Percentiles rank a stretch among this genome's conserved stretches.
phyloP scores from a whole-genome alignment of 2,797 vertebrate species.

The Capromys pilorides region DNA sequence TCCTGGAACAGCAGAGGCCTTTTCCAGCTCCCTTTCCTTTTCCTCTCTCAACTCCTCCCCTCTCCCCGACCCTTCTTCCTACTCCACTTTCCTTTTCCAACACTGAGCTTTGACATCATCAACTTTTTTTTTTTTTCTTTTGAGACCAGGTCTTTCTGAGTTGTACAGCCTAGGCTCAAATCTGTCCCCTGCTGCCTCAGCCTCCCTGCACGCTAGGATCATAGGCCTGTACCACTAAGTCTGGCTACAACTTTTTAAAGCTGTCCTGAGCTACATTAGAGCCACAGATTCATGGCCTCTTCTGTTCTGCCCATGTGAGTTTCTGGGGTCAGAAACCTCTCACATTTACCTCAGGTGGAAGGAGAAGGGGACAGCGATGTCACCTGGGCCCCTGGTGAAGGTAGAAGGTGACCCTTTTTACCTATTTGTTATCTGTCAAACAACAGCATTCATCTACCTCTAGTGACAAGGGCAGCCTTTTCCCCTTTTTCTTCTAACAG shows the following conservation, averaged over 20 bases:
- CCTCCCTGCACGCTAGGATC: background rate
- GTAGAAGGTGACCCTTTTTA: background rate
- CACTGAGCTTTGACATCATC: background rate
- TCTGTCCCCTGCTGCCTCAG: background rate
- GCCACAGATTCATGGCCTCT: background rate
- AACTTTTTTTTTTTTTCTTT: background rate
- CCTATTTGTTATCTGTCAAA: background rate
- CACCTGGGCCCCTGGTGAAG: too few species aligned
- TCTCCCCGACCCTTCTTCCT: background rate
- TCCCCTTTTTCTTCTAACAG: conserved; percentile 28
- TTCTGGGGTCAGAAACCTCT: background rate
- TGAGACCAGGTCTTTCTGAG: background rate
- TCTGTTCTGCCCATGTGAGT: background rate
- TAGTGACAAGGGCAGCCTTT: background rate
- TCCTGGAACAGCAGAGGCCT: background rate
- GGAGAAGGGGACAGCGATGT: too few species aligned
- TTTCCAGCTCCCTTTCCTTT: background rate
- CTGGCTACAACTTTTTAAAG: conserved; percentile 9
- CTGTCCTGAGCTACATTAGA: background rate
- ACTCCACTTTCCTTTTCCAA: background rate
- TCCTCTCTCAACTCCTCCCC: too few species aligned
- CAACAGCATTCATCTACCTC: background rate
- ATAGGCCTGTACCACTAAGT: background rate
- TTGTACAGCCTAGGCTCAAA: background rate
- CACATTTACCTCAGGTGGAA: background rate